Conservation (phyloP, 2,797 vertebrate genomes). For the Delichon dasypus region DNA sequence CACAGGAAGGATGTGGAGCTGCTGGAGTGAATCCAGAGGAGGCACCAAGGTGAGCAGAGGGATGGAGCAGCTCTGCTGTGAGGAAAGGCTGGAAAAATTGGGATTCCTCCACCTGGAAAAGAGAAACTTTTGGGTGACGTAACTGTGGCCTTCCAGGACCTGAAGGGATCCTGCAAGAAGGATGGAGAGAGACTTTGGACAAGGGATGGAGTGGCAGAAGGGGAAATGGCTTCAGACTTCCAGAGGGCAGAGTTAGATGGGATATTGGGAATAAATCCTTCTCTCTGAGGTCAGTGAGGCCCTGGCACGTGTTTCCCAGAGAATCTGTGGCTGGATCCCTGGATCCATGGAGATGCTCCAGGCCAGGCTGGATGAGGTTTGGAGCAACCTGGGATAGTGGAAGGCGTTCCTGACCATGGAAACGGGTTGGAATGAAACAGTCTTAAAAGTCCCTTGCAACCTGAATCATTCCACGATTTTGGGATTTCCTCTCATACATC, state of each 20-base stretch:
- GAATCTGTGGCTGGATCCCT: neutral
- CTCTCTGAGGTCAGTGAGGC: fast-evolving
- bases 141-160: too few relatives aligned
- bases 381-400: neutral
- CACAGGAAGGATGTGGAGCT: neutral
- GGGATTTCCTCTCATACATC: neutral
- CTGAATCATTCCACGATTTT: neutral
- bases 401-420: neutral
- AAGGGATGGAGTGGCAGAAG: too few relatives aligned
- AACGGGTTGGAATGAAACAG: fast-evolving
- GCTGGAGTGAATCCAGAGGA: fast-evolving
- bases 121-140: neutral
- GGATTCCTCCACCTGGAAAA: neutral
- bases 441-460: neutral
- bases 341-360: neutral
- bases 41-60: neutral
- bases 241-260: neutral
- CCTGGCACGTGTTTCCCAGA: fast-evolving
- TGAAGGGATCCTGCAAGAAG: too few relatives aligned
- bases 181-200: too few relatives aligned
- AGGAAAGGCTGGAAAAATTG: neutral
- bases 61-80: neutral
- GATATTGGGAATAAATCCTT: neutral
- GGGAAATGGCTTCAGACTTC: neutral
- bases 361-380: fast-evolving